These are phyloP conservation scores for Burhinus oedicnemus DNA, from an alignment of 2,113 vertebrate species.

Conservation along the genomic window DNA sequence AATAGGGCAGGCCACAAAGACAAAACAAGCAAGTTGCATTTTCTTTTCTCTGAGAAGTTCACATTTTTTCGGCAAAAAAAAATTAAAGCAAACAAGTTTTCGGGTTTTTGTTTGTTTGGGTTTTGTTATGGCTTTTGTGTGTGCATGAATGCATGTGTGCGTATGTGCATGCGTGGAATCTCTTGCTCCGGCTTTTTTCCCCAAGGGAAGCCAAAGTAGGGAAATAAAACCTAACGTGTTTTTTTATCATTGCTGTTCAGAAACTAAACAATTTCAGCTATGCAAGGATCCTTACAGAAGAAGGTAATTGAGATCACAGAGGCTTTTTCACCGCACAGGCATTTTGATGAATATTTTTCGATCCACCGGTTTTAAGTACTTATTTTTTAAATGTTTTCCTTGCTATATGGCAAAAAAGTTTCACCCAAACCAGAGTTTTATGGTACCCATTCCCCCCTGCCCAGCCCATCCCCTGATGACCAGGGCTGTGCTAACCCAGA, in stretches of 20 bases:
- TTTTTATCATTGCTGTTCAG: constrained; percentile 28
- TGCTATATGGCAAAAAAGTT: neutral
- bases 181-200: neutral
- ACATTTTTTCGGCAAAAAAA: neutral
- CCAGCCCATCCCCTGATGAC: neutral
- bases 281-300: constrained; percentile 10
- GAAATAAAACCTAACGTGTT: constrained; percentile 44
- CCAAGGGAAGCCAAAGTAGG: constrained; percentile 4
- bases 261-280: constrained; percentile 52
- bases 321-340: neutral
- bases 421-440: neutral
- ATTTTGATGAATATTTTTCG: neutral
- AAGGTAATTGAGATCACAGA: constrained; percentile 48
- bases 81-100: neutral
- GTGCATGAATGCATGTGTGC: neutral
- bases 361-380: neutral
- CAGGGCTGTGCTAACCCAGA: neutral
- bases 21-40: neutral
- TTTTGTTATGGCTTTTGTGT: neutral
- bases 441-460: fast-evolving
- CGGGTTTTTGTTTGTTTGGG: neutral
- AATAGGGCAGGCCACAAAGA: constrained; percentile 5
- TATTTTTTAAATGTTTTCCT: neutral
- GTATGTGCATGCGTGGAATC: neutral
- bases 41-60: neutral